These are phyloP conservation scores for Mesitornis unicolor DNA, from an alignment of 2,113 vertebrate species.

Conservation along the genomic window DNA sequence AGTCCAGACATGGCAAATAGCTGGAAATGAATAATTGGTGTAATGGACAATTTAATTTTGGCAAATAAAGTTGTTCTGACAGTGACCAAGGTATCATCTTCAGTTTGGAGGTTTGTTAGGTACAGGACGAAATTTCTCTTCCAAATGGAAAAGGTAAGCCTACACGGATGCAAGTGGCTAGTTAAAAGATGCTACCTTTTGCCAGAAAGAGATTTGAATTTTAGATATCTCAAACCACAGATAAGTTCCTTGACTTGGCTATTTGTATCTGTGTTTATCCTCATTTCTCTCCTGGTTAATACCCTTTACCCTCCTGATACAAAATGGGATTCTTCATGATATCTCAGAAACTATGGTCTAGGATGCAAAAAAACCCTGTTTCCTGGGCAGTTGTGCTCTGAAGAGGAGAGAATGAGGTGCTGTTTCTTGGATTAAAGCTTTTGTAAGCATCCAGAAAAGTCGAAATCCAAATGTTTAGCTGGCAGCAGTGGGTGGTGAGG, in stretches of 20 bases:
- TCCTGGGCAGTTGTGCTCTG: neutral
- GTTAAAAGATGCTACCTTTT: neutral
- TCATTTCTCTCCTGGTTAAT: neutral
- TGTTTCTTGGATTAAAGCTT: neutral
- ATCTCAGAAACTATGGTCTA: neutral
- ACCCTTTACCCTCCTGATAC: neutral
- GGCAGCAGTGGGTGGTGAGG: slow-evolving; percentile 18
- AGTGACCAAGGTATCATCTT: neutral
- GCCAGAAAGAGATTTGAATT: neutral
- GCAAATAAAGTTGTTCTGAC: neutral
- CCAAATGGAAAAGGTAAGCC: neutral
- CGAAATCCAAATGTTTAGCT: slow-evolving; percentile 50
- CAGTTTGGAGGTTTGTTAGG: neutral
- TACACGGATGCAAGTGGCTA: neutral
- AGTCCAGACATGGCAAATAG: neutral
- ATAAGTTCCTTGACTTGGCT: neutral
- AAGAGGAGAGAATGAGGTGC: neutral
- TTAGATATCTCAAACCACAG: neutral
- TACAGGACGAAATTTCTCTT: neutral
- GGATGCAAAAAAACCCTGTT: neutral
- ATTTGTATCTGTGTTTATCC: neutral
- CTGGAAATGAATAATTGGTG: neutral
- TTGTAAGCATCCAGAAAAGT: slow-evolving; percentile 25
- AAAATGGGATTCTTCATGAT: neutral
- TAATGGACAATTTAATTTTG: neutral